A percentile compares a stretch with the other conserved stretches of the same genome.
Evolutionary conservation across 1,140 invertebrate genomes (phyloP).

Genomic region (Oryzaephilus surinamensis): DNA sequence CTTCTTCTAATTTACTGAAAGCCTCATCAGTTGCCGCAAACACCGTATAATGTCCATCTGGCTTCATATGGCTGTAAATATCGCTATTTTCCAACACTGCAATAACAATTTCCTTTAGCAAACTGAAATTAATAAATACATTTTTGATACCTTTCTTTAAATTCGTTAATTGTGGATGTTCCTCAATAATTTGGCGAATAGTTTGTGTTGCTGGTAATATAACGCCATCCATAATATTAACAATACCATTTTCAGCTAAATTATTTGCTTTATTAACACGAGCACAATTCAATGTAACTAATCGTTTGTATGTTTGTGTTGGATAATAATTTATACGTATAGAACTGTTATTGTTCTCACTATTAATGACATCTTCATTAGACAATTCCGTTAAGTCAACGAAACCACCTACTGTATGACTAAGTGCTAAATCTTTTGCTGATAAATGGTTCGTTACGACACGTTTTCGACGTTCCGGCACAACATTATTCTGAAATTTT

Average conservation of each 20-base stretch:
- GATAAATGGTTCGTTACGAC: conserved; percentile 22
- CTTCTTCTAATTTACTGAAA: conserved; percentile 42
- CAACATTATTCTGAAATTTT: conserved; percentile 25
- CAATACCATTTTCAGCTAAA: conserved; percentile 52
- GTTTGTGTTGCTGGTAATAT: conserved; percentile 43
- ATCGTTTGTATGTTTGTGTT: conserved; percentile 33
- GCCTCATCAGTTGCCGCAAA: conserved; percentile 56
- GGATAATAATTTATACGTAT: conserved; percentile 53
- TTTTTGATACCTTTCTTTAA: conserved; percentile 29
- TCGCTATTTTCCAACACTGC: conserved; percentile 40
- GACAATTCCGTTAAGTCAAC: conserved; percentile 37
- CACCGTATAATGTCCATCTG: conserved; percentile 47
- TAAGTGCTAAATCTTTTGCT: conserved; percentile 33
- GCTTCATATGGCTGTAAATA: conserved; percentile 38
- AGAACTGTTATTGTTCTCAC: conserved; percentile 40
- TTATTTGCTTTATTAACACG: conserved; percentile 38
- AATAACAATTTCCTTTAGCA: conserved; percentile 8
- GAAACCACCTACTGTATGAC: conserved; percentile 39
- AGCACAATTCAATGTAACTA: conserved; percentile 46
- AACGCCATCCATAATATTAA: conserved; percentile 53
- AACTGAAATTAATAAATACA: not conserved
- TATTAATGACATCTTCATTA: conserved; percentile 40
- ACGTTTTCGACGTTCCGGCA: conserved; percentile 20
- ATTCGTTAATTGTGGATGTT: conserved; percentile 25
- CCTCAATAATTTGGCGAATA: conserved; percentile 37